Conservation (phyloP, 2,888 invertebrate genomes). For the Caenorhabditis auriculariae region DNA sequence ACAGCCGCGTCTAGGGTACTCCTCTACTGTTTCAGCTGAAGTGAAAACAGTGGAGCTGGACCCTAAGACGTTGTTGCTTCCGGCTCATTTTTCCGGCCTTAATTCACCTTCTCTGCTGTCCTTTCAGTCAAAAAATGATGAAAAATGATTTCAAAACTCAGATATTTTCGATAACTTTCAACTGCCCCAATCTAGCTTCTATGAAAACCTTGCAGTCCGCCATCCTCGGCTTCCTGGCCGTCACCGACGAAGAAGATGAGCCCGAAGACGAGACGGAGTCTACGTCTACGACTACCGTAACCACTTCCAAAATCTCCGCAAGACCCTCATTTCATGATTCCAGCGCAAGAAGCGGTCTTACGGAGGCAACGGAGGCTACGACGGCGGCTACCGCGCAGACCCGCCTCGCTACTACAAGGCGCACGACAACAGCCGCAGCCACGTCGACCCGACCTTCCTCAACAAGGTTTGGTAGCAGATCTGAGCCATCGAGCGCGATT, state of each 20-base stretch:
- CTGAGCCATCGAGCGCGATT: not conserved
- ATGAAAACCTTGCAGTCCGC: conserved; percentile 22
- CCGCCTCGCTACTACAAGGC: not conserved
- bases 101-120: too few species aligned
- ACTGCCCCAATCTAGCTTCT: too few species aligned
- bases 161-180: too few species aligned
- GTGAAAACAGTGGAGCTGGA: too few species aligned
- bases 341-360: conserved; percentile 2
- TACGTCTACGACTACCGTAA: too few species aligned
- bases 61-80: too few species aligned
- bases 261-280: not conserved
- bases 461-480: conserved; percentile 4
- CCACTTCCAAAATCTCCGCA: too few species aligned
- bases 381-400: not conserved
- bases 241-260: conserved; percentile 15
- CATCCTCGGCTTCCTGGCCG: conserved; percentile 37
- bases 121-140: too few species aligned
- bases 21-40: too few species aligned
- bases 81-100: too few species aligned
- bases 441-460: conserved; percentile 22
- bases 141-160: too few species aligned
- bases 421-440: not conserved
- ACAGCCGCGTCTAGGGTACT: conserved; percentile 2
- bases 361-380: too few species aligned
- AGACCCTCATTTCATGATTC: not conserved